phyloP scores from a whole-genome alignment of 2,888 invertebrate species.

The Amphipyra berbera region DNA sequence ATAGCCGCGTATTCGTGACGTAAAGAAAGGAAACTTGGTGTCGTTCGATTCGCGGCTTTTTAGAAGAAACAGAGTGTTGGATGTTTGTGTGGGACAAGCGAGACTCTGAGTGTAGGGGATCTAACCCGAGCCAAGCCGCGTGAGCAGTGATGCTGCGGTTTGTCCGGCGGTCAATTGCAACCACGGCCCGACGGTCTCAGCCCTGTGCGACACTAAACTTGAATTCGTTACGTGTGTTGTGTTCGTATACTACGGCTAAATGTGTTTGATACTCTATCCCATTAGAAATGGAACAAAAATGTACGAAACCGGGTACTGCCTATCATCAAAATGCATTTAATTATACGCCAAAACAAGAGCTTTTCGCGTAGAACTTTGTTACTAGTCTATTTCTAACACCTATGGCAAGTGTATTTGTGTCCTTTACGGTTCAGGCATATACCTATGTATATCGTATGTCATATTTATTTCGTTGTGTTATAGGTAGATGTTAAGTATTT shows the following conservation, averaged over 20 bases:
- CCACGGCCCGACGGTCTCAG: conserved; percentile 69
- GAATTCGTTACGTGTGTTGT: conserved; percentile 85
- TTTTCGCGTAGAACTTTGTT: no score
- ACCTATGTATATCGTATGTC: no score
- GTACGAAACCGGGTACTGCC: neutral
- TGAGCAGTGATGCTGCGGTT: conserved; percentile 55
- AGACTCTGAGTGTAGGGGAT: conserved; percentile 11
- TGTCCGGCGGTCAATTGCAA: conserved; percentile 64
- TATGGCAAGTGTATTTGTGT: no score
- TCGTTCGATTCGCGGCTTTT: conserved; percentile 52
- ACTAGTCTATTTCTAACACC: no score
- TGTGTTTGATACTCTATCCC: conserved; percentile 61
- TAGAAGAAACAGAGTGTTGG: conserved; percentile 35
- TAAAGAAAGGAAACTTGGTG: conserved; percentile 66
- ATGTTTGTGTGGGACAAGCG: conserved; percentile 27
- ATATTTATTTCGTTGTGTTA: no score
- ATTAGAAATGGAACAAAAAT: neutral
- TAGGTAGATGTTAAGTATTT: no score
- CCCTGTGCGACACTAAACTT: conserved; percentile 82
- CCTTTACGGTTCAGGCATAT: no score
- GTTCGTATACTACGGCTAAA: conserved; percentile 64
- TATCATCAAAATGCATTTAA: no score
- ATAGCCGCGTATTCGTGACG: conserved; percentile 71
- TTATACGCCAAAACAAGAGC: no score
- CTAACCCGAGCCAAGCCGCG: conserved; percentile 14